Evolutionary conservation across 2,113 vertebrate genomes (phyloP).

Genomic region (Cephalopterus ornatus): DNA sequence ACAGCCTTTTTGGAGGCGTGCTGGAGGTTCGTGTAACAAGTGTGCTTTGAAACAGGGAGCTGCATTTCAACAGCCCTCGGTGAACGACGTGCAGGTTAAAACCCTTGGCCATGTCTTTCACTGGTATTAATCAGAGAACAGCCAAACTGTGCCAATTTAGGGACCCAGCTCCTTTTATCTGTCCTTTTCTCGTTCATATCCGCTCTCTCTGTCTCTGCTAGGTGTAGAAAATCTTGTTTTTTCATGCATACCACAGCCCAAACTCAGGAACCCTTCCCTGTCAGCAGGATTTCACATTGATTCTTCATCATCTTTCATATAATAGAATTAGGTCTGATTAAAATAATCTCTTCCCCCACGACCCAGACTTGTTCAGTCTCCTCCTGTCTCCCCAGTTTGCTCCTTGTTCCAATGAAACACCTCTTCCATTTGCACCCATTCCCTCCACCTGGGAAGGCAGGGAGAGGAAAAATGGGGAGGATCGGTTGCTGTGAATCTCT

Average conservation of each 20-base stretch:
- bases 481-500: accelerated
- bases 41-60: neutral
- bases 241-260: neutral
- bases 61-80: neutral
- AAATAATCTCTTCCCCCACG: neutral
- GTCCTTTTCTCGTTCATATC: neutral
- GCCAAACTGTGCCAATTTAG: neutral
- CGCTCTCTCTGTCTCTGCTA: neutral
- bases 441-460: neutral
- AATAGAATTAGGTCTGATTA: neutral
- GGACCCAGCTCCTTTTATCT: neutral
- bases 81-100: neutral
- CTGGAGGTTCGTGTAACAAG: constrained; percentile 29
- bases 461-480: neutral
- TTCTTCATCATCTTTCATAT: neutral
- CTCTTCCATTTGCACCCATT: neutral
- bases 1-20: constrained; percentile 28
- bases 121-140: neutral
- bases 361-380: neutral
- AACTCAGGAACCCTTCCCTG: neutral
- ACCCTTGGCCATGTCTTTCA: neutral
- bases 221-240: neutral
- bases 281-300: neutral
- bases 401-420: neutral
- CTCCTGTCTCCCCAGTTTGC: neutral